Evolutionary conservation across 2,113 vertebrate species (phyloP), one percentile per base, ranked within the genome.

Genomic region (Bostrychus sinensis): DNA sequence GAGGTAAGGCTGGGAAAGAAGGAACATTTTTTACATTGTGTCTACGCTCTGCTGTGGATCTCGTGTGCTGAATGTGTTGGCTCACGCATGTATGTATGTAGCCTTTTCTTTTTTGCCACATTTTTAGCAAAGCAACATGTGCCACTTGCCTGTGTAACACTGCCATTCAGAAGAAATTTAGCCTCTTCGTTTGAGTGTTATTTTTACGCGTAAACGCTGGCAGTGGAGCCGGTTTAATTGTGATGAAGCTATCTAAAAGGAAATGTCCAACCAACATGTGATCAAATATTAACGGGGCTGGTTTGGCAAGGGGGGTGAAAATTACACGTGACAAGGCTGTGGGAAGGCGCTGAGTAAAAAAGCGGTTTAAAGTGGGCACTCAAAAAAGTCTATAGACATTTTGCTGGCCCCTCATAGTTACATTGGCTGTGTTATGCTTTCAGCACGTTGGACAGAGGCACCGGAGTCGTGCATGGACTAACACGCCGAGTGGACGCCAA

Each of bases 361-460:
- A 91, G 89, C 91, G 82, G 86, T 92, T 93, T 91, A 89, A 93
- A 94, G 91, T 93, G 87, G 80, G 86, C 90, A 88, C 91, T 93
- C 92, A 93, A 88, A 90, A 92, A 93, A 92, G 87, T 91, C 83
- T 88, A 88, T 87, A 91, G 91, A 70, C 75, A 77, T 82, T 91
- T 78, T 81, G 62, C 73, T 75, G 74, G 67, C 70, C 83, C 86
- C 86, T 85, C 73, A 86, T 75, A 88, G 91, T 89, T 91, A 66
- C 88, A 80, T 80, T 76, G 80, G 88, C 85, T 85, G 86, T 90
- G 91, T 87, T 81, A 86, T 88, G 91, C 87, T 92, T 94, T 95
- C 95, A 96, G 95, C 86, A 97, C 95, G 93, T 92, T 93, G 95
- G 96, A 97, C 93, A 97, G 95, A 93, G 93, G 87, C 94, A 90